Evolutionary conservation across 2,888 invertebrate species (phyloP).

Genomic region (Phrixothrix hirtus): DNA sequence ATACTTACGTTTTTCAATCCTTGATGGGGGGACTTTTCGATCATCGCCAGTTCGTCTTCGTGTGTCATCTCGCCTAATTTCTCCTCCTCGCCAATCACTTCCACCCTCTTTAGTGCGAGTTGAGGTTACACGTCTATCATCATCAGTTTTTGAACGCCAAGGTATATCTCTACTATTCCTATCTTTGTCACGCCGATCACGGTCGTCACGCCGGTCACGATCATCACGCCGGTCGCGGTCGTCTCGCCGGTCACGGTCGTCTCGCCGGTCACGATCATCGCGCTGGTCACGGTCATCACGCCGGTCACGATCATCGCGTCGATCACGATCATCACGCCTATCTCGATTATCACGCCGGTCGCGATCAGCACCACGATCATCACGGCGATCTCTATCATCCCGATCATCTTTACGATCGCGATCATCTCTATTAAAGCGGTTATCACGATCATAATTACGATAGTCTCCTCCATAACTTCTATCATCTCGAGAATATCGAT

Average conservation of each 20-base stretch:
- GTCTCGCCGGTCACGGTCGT: slow-evolving; percentile 9
- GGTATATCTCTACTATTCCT: slow-evolving; percentile 16
- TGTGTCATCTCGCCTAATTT: slow-evolving; percentile 20
- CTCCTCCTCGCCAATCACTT: slow-evolving; percentile 24
- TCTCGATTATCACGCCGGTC: slow-evolving; percentile 15
- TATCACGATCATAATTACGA: slow-evolving; percentile 10
- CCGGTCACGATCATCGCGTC: slow-evolving; percentile 21
- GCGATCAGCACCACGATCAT: slow-evolving; percentile 26
- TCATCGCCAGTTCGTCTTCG: slow-evolving; percentile 20
- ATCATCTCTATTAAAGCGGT: slow-evolving; percentile 1
- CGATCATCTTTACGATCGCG: slow-evolving; percentile 9
- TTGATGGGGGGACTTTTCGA: slow-evolving; percentile 33
- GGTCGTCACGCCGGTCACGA: neutral
- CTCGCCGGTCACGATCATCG: slow-evolving; percentile 17
- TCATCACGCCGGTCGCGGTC: slow-evolving; percentile 7
- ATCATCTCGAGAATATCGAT: slow-evolving; percentile 12
- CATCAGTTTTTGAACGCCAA: slow-evolving; percentile 18
- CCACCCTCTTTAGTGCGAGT: slow-evolving; percentile 22
- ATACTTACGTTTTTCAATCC: slow-evolving; percentile 50
- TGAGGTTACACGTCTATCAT: slow-evolving; percentile 15
- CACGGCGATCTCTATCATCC: slow-evolving; percentile 12
- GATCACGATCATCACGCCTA: slow-evolving; percentile 15
- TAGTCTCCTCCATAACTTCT: slow-evolving; percentile 20
- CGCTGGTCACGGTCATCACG: slow-evolving; percentile 17
- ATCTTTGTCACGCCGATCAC: slow-evolving; percentile 3